These are phyloP conservation scores for Crax fasciolata DNA, from an alignment of 2,797 vertebrate genomes.

Conservation along the genomic window DNA sequence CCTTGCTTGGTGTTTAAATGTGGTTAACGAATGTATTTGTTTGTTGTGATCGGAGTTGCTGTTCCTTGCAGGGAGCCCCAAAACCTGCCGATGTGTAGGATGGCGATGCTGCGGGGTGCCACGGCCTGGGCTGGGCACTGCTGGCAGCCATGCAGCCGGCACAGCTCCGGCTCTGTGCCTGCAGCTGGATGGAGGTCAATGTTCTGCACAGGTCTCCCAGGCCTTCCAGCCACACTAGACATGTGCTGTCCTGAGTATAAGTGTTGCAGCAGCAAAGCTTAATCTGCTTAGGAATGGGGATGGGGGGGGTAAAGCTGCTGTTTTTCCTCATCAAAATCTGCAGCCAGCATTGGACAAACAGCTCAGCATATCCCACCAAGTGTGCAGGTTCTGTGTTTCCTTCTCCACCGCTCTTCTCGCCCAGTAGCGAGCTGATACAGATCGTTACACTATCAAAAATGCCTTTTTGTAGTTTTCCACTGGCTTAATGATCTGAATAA, in stretches of 20 bases:
- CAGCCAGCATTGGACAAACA: rapidly evolving
- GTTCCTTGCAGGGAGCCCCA: rapidly evolving
- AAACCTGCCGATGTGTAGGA: neutral
- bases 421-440: rapidly evolving
- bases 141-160: rapidly evolving
- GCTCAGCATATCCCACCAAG: rapidly evolving
- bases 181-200: no score
- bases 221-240: rapidly evolving
- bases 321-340: neutral
- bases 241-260: rapidly evolving
- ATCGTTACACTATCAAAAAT: rapidly evolving
- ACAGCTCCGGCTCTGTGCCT: no score
- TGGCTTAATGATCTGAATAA: neutral
- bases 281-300: neutral
- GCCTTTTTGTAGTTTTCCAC: neutral
- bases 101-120: no score
- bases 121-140: rapidly evolving
- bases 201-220: no score
- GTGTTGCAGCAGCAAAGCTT: neutral
- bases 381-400: rapidly evolving
- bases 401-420: rapidly evolving
- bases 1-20: rapidly evolving
- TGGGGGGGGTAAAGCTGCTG: neutral
- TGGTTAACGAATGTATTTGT: rapidly evolving
- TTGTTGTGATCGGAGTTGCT: neutral